phyloP scores from a whole-genome alignment of 2,888 invertebrate genomes.

The Erebia aethiops region DNA sequence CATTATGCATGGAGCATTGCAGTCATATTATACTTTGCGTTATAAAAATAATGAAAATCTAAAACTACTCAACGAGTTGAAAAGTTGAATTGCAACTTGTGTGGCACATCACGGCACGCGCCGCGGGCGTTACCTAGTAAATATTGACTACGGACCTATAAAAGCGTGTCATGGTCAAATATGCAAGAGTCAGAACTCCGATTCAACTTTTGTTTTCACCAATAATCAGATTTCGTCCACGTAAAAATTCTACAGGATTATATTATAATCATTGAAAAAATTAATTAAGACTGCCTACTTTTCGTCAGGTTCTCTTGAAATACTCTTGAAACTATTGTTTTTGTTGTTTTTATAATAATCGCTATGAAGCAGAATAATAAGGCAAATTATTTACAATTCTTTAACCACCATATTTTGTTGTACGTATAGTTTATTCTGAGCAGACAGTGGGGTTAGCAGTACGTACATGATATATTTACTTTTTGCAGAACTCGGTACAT shows the following conservation, averaged over 20 bases:
- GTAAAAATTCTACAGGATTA: neutral
- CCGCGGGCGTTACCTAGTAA: conserved; percentile 14
- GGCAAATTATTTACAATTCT: too few relatives aligned
- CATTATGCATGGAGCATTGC: neutral
- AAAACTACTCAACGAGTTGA: conserved; percentile 2
- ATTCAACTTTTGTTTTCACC: conserved; percentile 19
- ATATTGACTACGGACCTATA: conserved; percentile 17
- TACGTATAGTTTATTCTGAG: too few relatives aligned
- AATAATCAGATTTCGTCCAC: conserved; percentile 10
- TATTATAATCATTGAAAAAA: neutral
- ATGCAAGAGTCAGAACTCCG: neutral
- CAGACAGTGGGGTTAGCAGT: too few relatives aligned
- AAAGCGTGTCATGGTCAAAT: conserved; percentile 36
- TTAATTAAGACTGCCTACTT: neutral
- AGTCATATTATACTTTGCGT: neutral
- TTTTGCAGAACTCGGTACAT: too few relatives aligned
- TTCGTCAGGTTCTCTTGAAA: neutral
- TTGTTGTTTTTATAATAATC: neutral
- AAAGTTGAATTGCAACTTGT: conserved; percentile 15
- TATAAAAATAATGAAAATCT: conserved; percentile 6
- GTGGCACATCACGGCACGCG: neutral
- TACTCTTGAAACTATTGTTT: too few relatives aligned
- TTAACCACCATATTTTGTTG: too few relatives aligned
- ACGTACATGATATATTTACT: too few relatives aligned
- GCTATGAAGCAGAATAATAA: too few relatives aligned